Percentiles rank a stretch among this genome's conserved stretches.
phyloP scores from a whole-genome alignment of 2,797 vertebrate species.

The Gymnocypris eckloni region DNA sequence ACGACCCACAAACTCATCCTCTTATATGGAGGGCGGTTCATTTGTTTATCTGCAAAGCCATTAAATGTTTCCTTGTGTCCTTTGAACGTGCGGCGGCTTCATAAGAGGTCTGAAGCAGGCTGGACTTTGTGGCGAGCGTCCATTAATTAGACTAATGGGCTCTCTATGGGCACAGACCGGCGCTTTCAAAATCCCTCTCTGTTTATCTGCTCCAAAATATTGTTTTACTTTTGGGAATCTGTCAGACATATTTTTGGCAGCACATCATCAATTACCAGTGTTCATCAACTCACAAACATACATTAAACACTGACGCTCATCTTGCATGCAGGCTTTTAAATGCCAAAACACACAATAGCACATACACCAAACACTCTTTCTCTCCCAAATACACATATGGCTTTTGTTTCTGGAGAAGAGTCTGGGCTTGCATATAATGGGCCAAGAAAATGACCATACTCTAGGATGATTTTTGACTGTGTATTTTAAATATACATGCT shows the following conservation, averaged over 20 bases:
- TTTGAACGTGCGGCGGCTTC: neutral
- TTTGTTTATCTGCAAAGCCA: conserved; percentile 3
- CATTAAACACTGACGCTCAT: neutral
- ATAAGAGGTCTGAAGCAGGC: neutral
- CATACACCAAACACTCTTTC: neutral
- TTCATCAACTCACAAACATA: conserved; percentile 23
- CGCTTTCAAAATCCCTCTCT: conserved; percentile 53
- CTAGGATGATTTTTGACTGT: neutral
- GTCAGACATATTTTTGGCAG: conserved; percentile 52
- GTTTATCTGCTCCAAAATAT: conserved; percentile 68
- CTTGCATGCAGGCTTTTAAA: neutral
- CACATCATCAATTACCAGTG: conserved; percentile 34
- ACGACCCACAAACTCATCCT: neutral
- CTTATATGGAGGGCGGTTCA: neutral
- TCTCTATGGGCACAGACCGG: conserved; percentile 25
- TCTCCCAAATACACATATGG: neutral
- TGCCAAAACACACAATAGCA: neutral
- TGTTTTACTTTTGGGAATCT: conserved; percentile 66
- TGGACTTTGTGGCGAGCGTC: conserved; percentile 58
- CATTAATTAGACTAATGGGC: conserved; percentile 71
- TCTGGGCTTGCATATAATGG: neutral
- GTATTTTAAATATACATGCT: neutral
- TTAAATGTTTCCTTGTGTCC: neutral
- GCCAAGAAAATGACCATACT: neutral
- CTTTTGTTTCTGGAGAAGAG: neutral